Evolutionary conservation across 2,113 vertebrate species (phyloP).

Genomic region (Hemiscyllium ocellatum): DNA sequence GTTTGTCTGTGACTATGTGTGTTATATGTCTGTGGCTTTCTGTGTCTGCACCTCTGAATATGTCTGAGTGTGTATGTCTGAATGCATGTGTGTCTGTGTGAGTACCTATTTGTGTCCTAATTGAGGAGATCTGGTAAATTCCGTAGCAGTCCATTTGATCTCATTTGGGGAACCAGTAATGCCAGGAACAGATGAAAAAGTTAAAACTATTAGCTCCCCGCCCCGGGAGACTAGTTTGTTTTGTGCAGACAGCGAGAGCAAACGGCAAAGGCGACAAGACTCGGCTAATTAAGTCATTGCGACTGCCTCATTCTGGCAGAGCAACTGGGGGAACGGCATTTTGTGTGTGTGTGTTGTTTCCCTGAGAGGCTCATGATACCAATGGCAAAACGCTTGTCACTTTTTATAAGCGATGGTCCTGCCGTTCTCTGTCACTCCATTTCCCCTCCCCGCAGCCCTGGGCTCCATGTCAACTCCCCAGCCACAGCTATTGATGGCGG

Average conservation of each 20-base stretch:
- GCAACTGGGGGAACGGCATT: no score
- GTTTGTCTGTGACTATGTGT: not conserved
- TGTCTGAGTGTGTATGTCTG: not conserved
- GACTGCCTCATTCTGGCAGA: not conserved
- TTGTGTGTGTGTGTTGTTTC: not conserved
- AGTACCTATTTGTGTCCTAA: not conserved
- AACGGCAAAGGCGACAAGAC: not conserved
- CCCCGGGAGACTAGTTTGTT: not conserved
- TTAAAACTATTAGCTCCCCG: not conserved
- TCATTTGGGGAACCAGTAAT: not conserved
- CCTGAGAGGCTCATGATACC: not conserved
- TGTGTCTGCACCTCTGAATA: not conserved
- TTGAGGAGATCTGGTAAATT: not conserved
- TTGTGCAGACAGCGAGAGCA: not conserved
- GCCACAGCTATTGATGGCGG: not conserved
- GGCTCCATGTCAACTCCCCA: not conserved
- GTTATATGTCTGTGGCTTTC: not conserved
- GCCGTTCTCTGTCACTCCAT: not conserved
- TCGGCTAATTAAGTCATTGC: not conserved
- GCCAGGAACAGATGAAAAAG: not conserved
- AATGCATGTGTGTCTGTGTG: not conserved
- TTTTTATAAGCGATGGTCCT: slow-evolving; percentile 1
- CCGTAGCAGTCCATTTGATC: not conserved
- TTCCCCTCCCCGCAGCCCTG: not conserved
- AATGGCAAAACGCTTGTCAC: slow-evolving; percentile 9